These are phyloP conservation scores for Eupithecia abbreviata DNA, from an alignment of 2,888 invertebrate genomes.

Conservation along the genomic window DNA sequence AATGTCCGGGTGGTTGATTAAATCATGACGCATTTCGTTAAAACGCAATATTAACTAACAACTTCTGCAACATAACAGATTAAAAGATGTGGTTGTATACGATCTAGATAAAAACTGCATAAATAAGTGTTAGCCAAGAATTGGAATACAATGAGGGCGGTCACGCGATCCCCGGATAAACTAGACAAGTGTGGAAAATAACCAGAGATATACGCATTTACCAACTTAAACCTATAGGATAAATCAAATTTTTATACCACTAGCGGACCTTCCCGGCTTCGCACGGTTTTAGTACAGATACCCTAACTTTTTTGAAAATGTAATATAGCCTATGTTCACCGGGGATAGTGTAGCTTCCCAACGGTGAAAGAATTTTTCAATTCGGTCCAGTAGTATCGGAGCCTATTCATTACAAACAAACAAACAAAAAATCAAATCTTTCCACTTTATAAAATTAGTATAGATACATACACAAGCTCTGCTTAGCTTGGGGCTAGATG, in stretches of 20 bases:
- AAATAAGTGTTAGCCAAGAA: slow-evolving; percentile 26
- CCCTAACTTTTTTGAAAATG: too few relatives aligned
- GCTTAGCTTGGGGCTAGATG: too few relatives aligned
- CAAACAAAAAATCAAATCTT: too few relatives aligned
- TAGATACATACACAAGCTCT: too few relatives aligned
- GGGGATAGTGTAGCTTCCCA: too few relatives aligned
- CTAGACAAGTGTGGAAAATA: slow-evolving; percentile 36
- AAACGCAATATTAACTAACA: not conserved
- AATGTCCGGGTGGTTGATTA: not conserved
- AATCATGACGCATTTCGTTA: not conserved
- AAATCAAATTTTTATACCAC: not conserved
- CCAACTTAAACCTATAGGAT: slow-evolving; percentile 22
- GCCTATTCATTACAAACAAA: too few relatives aligned
- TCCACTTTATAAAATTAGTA: too few relatives aligned
- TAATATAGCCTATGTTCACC: too few relatives aligned
- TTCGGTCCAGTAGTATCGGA: too few relatives aligned
- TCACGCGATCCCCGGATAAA: slow-evolving; percentile 38
- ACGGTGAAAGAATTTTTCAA: too few relatives aligned
- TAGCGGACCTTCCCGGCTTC: too few relatives aligned
- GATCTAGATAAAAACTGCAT: slow-evolving; percentile 18
- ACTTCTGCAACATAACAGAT: not conserved
- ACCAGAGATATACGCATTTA: slow-evolving; percentile 32
- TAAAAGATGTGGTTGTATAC: slow-evolving; percentile 5
- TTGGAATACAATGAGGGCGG: slow-evolving; percentile 34
- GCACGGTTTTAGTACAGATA: too few relatives aligned